These are phyloP conservation scores for Latrodectus elegans DNA, from an alignment of 2,888 invertebrate genomes.

Conservation along the genomic window DNA sequence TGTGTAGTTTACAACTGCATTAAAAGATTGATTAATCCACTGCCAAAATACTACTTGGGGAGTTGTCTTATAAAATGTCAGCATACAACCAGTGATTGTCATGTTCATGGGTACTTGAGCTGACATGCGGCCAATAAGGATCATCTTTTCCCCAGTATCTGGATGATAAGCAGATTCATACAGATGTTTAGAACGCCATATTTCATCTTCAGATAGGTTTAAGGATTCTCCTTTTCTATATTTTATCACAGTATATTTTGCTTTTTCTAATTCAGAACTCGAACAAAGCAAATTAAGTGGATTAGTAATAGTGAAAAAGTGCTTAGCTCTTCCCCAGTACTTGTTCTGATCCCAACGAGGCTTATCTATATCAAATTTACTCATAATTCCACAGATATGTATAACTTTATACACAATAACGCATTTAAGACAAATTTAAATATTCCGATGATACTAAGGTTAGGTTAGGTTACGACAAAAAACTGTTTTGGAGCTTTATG, in stretches of 20 bases:
- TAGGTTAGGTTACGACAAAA: no score
- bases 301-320: slow-evolving; percentile 94
- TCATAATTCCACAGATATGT: neutral
- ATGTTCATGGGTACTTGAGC: slow-evolving; percentile 99
- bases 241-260: slow-evolving; percentile 84
- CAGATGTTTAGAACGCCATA: slow-evolving; percentile 94
- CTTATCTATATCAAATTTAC: slow-evolving; percentile 81
- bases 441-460: no score
- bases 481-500: no score
- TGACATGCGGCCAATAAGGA: slow-evolving; percentile 95
- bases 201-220: slow-evolving; percentile 83
- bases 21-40: slow-evolving; percentile 99
- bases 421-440: no score
- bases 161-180: slow-evolving; percentile 99
- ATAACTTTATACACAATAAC: neutral
- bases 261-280: slow-evolving; percentile 83
- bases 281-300: slow-evolving; percentile 91
- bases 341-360: slow-evolving; percentile 94
- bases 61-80: slow-evolving; percentile 94
- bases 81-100: slow-evolving; percentile 95
- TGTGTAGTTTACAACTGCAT: slow-evolving; percentile 98
- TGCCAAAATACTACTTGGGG: slow-evolving; percentile 98
- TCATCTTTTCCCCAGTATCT: slow-evolving; percentile 97
- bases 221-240: slow-evolving; percentile 78
- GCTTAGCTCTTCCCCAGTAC: slow-evolving; percentile 90